Evolutionary conservation across 2,113 vertebrate species (phyloP), one percentile per base, ranked within the genome.

Genomic region (Ovis aries): DNA sequence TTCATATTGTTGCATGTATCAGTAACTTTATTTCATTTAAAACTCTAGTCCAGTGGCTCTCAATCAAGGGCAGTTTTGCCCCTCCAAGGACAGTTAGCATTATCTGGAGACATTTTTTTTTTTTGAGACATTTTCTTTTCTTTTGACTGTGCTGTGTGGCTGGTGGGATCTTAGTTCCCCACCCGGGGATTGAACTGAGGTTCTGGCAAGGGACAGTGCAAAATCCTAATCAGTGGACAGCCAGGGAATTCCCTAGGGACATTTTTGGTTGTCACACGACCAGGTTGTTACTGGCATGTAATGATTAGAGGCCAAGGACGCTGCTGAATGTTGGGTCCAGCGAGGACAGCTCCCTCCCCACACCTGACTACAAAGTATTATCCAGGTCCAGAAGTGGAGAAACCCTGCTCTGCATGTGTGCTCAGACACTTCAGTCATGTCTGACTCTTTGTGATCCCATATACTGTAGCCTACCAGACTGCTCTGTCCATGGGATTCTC

Each of bases 141-240:
- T 74, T 74, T 40, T 40, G 40, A 27, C 3, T 43, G 25, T 15
- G 14, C 40, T 29, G 43, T 78, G 40, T 2, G 0, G 43, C 77
- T 45, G 14, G 43, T 48, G 43, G 27, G 27, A 78, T 48, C 3
- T 78, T 78, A 48, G 77, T 78, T 78, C 77, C 43, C 27, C 0
- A 1, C 14, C 43, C 2, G 1, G 43, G 77, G 43, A 78, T 10
- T 78, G 77, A 78, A 78, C 77, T 29, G 7, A 7, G 40, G 77
- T 45, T 27, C 77, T 29, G 43, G 27, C 14, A 48, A 48, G 77
- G 2, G 43, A 17, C 2, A 31, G 43, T 0, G 0, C 2, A 0
- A 8, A 78, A 27, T 29, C 27, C 74, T 78, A 78, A 78, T 45
- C 43, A 78, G 7, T 78, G 43, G 43, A 45, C 43, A 15, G 4